Conservation (phyloP, 2,888 invertebrate genomes). For the Lithophane ornitopus region DNA sequence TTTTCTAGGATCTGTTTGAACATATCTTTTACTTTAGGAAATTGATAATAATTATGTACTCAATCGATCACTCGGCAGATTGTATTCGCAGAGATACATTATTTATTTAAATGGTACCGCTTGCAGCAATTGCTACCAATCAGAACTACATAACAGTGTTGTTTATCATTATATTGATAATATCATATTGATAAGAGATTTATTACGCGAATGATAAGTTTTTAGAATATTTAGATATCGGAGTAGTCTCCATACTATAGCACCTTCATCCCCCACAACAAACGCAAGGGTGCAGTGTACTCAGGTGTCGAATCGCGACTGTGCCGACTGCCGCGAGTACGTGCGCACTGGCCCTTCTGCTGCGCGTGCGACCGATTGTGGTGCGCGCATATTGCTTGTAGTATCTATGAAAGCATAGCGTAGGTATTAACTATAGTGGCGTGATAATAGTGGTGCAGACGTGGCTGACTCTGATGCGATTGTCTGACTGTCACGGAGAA, state of each 20-base stretch:
- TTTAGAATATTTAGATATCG: no score
- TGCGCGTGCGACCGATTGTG: conserved; percentile 55
- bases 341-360: conserved; percentile 78
- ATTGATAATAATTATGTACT: no score
- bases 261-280: conserved; percentile 76
- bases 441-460: background rate
- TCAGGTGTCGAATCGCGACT: conserved; percentile 89
- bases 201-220: background rate
- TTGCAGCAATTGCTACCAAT: background rate
- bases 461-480: background rate
- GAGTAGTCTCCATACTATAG: conserved; percentile 67
- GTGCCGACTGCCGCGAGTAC: conserved; percentile 73
- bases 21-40: no score
- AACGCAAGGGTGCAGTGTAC: conserved; percentile 87
- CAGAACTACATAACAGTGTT: background rate
- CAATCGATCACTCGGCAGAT: background rate
- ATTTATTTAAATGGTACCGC: background rate
- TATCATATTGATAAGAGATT: background rate
- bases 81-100: no score
- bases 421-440: background rate
- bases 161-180: no score
- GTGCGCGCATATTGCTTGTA: conserved; percentile 52
- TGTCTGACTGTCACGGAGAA: background rate
- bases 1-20: no score
- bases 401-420: background rate